Base-by-base conservation (phyloP, 1,140 invertebrate species). In the Elysia chlorotica region DNA sequence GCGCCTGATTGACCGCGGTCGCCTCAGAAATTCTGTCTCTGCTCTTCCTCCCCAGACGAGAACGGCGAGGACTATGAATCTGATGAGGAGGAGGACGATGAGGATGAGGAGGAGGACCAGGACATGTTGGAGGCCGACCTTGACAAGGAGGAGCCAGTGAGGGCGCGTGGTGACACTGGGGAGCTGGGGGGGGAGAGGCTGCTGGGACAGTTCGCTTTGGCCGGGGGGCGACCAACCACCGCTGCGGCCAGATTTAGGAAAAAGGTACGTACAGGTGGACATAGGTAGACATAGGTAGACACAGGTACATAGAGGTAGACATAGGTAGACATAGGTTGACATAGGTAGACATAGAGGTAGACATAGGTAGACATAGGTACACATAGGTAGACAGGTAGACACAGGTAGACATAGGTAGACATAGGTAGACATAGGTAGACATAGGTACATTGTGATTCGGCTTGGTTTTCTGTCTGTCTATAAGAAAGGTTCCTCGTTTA, bases 121-220 rank as follows among this genome's bases (percentile, higher is more conserved):
- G 89, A 89, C 76, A 85, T 86, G n/a, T 81, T 90, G 78, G 90
- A 90, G 73, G 82, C 86, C 62, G 89, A 90, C 75, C 80, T 90
- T 4, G 89, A 90, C 78, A 83, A 86, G 65, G 86, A 87, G 68
- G 90, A 90, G 76, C 76, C 82, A 1, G 78, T 90, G 1, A 79
- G 78, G 72, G 81, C 87, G 14, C 80, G 83, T 35, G 79, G n/a
- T n/a, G n/a, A n/a, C n/a, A n/a, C 82, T 1, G 82, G 82, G 54
- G 87, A 89, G 67, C 74, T 86, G 3, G 69, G 75, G 30, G 90
- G 90, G 3, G 89, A 90, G 68, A 75, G 84, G 21, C 81, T 90
- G 19, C 80, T 90, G 28, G 75, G 78, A 31, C 83, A 87, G 14
- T 90, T 89, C 71, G 57, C 70, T 10, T 37, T 76, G 10, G 65